Percentiles rank a stretch among this genome's conserved stretches.
These are phyloP conservation scores for Watsonalla binaria DNA, from an alignment of 2,888 invertebrate genomes.

Conservation along the genomic window DNA sequence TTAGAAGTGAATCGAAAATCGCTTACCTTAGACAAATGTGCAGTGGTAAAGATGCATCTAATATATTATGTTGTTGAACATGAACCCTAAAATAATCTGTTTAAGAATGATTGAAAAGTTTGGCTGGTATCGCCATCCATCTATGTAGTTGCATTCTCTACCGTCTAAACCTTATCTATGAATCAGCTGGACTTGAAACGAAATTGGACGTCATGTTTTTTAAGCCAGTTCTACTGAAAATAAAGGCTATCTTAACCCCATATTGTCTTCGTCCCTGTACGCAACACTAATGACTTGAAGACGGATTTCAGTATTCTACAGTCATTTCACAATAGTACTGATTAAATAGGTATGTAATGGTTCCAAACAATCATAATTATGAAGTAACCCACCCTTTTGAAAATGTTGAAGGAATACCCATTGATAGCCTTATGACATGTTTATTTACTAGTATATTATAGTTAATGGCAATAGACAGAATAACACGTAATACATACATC, in stretches of 20 bases:
- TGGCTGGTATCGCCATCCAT: too few species aligned
- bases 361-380: too few species aligned
- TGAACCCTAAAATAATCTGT: neutral
- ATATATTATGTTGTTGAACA: too few species aligned
- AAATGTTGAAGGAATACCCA: neutral
- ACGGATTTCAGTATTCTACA: constrained; percentile 34
- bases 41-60: too few species aligned
- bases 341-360: neutral
- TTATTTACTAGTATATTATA: constrained; percentile 8
- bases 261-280: constrained; percentile 76
- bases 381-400: too few species aligned
- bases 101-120: neutral
- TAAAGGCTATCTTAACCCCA: constrained; percentile 26
- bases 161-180: constrained; percentile 17
- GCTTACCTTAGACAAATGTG: too few species aligned
- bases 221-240: neutral
- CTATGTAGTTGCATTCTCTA: constrained; percentile 19
- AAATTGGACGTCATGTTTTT: constrained; percentile 22
- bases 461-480: constrained; percentile 16
- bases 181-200: constrained; percentile 18
- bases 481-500: constrained; percentile 13
- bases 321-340: neutral
- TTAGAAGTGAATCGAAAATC: too few species aligned
- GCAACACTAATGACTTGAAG: constrained; percentile 44
- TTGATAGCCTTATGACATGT: neutral